Base-by-base conservation (phyloP, 2,888 invertebrate genomes). In the Ecdyonurus torrentis region DNA sequence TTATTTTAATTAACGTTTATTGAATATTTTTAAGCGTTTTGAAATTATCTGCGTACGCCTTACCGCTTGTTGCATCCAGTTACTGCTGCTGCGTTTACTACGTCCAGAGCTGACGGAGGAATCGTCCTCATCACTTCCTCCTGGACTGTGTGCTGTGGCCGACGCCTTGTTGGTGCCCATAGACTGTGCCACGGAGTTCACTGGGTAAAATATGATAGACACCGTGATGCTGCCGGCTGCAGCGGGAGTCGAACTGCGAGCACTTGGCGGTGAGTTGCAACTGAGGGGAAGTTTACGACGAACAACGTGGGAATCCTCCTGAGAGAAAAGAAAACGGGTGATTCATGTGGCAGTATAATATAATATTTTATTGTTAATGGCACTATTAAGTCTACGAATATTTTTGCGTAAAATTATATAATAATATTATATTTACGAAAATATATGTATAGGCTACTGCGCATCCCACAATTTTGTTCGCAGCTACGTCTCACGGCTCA, bases 201-300 rank as follows among this genome's bases (percentile, higher is more conserved):
- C 76, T 1, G 79, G 77, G 66, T 78, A 72, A 69, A 79, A 79
- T 25, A 78, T 69, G 1, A 77, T 72, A 2, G 79, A 77, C 1
- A 79, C 75, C 10, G 72, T 76, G 69, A 79, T 74, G 10, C 73
- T 71, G 55, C 55, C 55, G 0, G 73, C 72, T 60, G 68, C 63
- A 37, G 68, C 67, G 25, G 62, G 62, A 19, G 70, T 72, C n/a
- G 74, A 70, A 2, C 65, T 66, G 37, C 62, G 58, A 63, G 63
- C 59, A 18, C 37, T 59, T 2, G 63, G 63, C 3, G 59, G 59
- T 10, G 63, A 63, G 37, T 59, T 50, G 19, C 73, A 73, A 61
- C 68, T 73, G 2, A 74, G 69, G 0, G 69, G 67, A 52, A 74
- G 68, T 61, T 72, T 71, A 60, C 71, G 72, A 19, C 68, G 70